Conservation (phyloP, 2,113 vertebrate species). For the Hemichromis elongatus region DNA sequence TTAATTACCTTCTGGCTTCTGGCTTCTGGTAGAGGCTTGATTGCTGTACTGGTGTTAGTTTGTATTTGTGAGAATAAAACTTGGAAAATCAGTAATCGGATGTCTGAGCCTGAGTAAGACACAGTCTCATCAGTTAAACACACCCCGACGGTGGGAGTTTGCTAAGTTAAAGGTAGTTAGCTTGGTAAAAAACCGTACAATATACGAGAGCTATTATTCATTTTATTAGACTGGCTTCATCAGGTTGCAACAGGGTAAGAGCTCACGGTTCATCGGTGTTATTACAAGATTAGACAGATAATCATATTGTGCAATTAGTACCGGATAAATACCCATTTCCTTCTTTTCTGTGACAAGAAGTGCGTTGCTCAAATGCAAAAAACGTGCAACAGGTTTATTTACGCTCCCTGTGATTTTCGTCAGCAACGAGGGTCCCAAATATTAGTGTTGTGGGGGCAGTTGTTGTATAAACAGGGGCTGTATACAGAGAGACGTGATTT, state of each 20-base stretch:
- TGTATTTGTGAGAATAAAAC: too few species aligned
- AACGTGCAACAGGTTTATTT: background rate
- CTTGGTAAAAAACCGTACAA: too few species aligned
- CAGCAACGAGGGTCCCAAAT: conserved; percentile 1
- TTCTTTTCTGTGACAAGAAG: background rate
- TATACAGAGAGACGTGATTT: background rate
- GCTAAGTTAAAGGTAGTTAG: too few species aligned
- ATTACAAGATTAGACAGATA: conserved; percentile 15
- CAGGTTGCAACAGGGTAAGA: background rate
- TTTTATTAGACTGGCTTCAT: background rate
- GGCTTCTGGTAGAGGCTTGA: too few species aligned
- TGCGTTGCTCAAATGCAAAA: background rate
- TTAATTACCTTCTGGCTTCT: too few species aligned
- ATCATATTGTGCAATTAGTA: conserved; percentile 1
- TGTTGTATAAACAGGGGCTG: background rate
- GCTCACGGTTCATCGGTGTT: background rate
- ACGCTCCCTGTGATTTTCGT: background rate
- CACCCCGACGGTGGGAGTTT: too few species aligned
- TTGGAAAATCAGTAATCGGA: too few species aligned
- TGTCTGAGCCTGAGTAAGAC: too few species aligned
- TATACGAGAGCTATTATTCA: background rate
- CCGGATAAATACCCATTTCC: background rate
- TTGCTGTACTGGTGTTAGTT: too few species aligned
- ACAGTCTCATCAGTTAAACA: too few species aligned
- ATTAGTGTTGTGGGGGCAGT: conserved; percentile 14